Conservation (phyloP, 2,888 invertebrate genomes). For the Sarcophaga rosellei region DNA sequence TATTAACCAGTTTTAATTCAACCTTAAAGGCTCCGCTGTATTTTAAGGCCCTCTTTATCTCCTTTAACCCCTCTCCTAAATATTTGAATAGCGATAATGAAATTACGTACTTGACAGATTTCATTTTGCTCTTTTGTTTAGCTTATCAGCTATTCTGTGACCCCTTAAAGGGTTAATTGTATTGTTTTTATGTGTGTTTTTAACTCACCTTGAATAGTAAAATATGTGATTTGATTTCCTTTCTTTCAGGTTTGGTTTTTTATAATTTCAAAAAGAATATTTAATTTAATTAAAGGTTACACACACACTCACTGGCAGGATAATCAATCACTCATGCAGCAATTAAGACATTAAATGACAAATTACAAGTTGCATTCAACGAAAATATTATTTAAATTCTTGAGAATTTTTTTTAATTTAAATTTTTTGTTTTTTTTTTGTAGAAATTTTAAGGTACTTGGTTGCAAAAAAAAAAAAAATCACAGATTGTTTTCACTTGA, state of each 20-base stretch:
- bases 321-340: conserved; percentile 28
- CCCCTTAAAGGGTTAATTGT: conserved; percentile 35
- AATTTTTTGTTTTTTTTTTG: not conserved
- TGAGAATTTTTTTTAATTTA: not conserved
- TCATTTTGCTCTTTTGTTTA: not conserved
- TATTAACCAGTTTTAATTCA: conserved; percentile 4
- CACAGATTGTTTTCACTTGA: conserved; percentile 65
- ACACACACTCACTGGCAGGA: not conserved
- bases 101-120: not conserved
- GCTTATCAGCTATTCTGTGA: conserved; percentile 37
- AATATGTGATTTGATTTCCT: conserved; percentile 9
- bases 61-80: not conserved
- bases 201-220: conserved; percentile 38
- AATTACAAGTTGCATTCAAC: conserved; percentile 6
- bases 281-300: conserved; percentile 44
- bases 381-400: too few species aligned
- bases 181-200: conserved; percentile 23
- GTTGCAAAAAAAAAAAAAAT: conserved; percentile 45
- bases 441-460: conserved; percentile 61
- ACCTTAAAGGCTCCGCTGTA: not conserved
- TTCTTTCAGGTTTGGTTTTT: conserved; percentile 6
- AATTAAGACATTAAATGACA: conserved; percentile 2
- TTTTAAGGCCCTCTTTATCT: not conserved
- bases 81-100: not conserved
- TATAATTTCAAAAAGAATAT: conserved; percentile 10